Evolutionary conservation across 1,140 invertebrate species (phyloP), one percentile per base, ranked within the genome.

Genomic region (Drosophila rufa): DNA sequence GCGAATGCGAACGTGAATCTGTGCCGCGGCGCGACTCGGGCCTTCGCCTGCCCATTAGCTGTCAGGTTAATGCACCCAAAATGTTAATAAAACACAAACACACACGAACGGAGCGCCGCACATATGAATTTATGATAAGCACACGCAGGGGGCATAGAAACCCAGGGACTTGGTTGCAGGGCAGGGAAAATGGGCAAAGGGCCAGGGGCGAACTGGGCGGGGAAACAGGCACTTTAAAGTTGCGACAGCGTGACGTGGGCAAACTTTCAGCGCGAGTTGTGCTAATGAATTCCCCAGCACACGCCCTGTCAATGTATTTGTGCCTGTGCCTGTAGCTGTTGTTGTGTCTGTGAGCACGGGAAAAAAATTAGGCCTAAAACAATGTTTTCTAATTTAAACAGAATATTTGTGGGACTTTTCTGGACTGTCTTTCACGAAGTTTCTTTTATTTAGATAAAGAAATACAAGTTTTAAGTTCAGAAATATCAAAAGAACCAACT

Each of bases 71-170:
- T 90, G 84, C 81, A 84, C 84, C 79, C 81, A 90, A 85, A 84
- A 90, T 89, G 80, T 84, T 90, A 81, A 89, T 90, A 84, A 89
- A 84, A 79, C 61, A 79, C 65, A 82, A 70, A 55, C 58, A 77
- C 53, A 58, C 59, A 60, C 40, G 19, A 43, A 53, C 62, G 46
- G 42, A 60, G 38, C 36, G 42, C 45, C 11, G 70, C 67, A 75
- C 60, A 84, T 81, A 80, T 90, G 81, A 89, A 89, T 85, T 84
- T 90, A 90, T 89, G 84, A 89, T 89, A 90, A 90, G 84, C 81
- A 81, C 75, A 79, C 80, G 81, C 84, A 71, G 53, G 69, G 85
- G 81, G 69, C 75, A 82, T 60, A 62, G 60, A 79, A 55, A 30
- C 15, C 33, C 9, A 22, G 43, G 38, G 30, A 47, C 25, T 14